Conservation (phyloP, 2,888 invertebrate genomes). For the Sarcophaga caerulescens region DNA sequence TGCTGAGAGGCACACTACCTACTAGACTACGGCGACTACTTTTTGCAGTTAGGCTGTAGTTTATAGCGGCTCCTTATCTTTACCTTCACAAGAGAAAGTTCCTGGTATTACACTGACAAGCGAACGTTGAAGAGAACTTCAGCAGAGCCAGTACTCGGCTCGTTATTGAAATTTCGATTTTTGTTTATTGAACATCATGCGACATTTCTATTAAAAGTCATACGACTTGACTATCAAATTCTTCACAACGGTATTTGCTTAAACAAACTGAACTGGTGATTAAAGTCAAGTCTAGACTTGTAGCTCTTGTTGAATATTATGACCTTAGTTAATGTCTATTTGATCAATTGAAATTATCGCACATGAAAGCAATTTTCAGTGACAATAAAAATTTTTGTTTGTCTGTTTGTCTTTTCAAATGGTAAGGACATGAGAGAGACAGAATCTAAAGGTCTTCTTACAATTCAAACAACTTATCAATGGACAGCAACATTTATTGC, state of each 20-base stretch:
- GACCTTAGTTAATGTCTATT: neutral
- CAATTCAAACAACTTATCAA: conserved; percentile 45
- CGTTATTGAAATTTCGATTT: too few relatives aligned
- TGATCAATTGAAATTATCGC: neutral
- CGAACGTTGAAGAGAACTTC: too few relatives aligned
- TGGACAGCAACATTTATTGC: conserved; percentile 37
- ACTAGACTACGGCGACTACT: too few relatives aligned
- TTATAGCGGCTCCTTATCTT: too few relatives aligned
- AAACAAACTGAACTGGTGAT: neutral
- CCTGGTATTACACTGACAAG: too few relatives aligned
- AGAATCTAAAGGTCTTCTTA: conserved; percentile 12
- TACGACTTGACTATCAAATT: too few relatives aligned
- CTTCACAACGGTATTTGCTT: neutral
- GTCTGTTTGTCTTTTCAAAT: neutral
- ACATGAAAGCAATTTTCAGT: neutral
- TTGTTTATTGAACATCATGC: too few relatives aligned
- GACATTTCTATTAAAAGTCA: too few relatives aligned
- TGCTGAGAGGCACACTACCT: too few relatives aligned
- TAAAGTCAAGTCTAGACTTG: neutral
- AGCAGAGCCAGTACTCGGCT: too few relatives aligned
- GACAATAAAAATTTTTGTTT: neutral
- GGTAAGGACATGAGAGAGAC: neutral
- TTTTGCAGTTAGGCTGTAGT: too few relatives aligned
- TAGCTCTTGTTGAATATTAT: neutral
- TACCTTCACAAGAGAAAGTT: too few relatives aligned